Evolutionary conservation across 1,140 invertebrate genomes (phyloP).

Genomic region (Pseudomyrmex gracilis): DNA sequence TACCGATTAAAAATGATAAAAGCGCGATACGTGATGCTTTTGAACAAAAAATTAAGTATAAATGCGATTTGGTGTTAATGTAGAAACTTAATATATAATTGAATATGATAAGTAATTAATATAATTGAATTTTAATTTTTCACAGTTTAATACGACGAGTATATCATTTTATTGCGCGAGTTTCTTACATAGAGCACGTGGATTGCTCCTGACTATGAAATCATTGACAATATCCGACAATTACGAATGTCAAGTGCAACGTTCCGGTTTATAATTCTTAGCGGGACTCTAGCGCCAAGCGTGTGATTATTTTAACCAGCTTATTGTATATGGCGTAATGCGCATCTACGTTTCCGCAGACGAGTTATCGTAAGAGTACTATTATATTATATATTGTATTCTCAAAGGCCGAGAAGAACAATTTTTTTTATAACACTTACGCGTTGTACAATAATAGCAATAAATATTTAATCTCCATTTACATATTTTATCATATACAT

Average conservation of each 20-base stretch:
- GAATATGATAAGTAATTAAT: background rate
- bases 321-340: background rate
- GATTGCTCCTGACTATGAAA: background rate
- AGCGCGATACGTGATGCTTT: background rate
- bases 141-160: background rate
- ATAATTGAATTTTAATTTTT: background rate
- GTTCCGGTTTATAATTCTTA: conserved; percentile 58
- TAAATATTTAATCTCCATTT: background rate
- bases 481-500: background rate
- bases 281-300: conserved; percentile 50
- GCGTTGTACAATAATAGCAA: background rate
- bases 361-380: background rate
- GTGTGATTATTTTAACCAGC: conserved; percentile 52
- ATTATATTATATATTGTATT: background rate
- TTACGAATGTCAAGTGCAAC: background rate
- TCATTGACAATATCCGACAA: conserved; percentile 1
- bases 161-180: background rate
- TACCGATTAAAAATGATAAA: background rate
- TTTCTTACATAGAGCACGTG: conserved; percentile 14
- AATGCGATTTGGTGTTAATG: too few relatives aligned
- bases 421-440: background rate
- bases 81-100: background rate
- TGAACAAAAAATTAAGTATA: too few relatives aligned
- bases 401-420: background rate
- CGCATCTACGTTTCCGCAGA: background rate